Conservation (phyloP, 2,797 vertebrate species). For the Leontopithecus rosalia region DNA sequence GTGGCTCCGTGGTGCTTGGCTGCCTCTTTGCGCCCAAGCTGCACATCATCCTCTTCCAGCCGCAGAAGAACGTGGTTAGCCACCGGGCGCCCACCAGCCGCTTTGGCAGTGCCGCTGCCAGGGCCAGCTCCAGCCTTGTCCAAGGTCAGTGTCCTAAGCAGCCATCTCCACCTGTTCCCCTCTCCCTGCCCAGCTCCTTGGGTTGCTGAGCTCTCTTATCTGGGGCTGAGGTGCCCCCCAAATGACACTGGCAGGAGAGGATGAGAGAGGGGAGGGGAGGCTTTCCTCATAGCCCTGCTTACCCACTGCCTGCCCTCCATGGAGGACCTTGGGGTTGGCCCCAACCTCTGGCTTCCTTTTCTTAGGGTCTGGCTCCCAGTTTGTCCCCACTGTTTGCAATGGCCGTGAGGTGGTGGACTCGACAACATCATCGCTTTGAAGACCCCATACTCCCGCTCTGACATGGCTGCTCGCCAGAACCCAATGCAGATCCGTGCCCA, state of each 20-base stretch:
- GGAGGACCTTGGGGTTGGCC: not conserved
- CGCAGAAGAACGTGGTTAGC: slow-evolving; percentile 96
- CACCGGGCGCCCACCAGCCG: slow-evolving; percentile 93
- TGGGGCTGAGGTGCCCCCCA: not conserved
- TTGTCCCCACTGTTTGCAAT: slow-evolving; percentile 97
- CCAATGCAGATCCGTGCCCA: not conserved
- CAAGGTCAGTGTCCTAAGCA: slow-evolving; percentile 87
- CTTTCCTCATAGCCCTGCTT: not conserved
- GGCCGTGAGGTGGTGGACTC: slow-evolving; percentile 98
- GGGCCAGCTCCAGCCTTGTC: slow-evolving; percentile 91
- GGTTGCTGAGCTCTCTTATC: not conserved
- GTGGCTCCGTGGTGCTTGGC: slow-evolving; percentile 97
- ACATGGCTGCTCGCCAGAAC: slow-evolving; percentile 19
- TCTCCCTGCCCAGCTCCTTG: not conserved
- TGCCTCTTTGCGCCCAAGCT: slow-evolving; percentile 98
- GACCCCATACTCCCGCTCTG: slow-evolving; percentile 28
- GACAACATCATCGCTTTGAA: slow-evolving; percentile 97
- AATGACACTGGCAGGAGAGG: not conserved
- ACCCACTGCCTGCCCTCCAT: not conserved
- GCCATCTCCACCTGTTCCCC: not conserved
- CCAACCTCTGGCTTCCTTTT: slow-evolving; percentile 53
- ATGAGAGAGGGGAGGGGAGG: not conserved
- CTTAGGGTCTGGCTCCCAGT: slow-evolving; percentile 93
- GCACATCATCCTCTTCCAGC: slow-evolving; percentile 99
- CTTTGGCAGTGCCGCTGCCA: slow-evolving; percentile 89